These are phyloP conservation scores for Drosophila kurseongensis DNA, from an alignment of 1,140 invertebrate genomes.

Conservation along the genomic window DNA sequence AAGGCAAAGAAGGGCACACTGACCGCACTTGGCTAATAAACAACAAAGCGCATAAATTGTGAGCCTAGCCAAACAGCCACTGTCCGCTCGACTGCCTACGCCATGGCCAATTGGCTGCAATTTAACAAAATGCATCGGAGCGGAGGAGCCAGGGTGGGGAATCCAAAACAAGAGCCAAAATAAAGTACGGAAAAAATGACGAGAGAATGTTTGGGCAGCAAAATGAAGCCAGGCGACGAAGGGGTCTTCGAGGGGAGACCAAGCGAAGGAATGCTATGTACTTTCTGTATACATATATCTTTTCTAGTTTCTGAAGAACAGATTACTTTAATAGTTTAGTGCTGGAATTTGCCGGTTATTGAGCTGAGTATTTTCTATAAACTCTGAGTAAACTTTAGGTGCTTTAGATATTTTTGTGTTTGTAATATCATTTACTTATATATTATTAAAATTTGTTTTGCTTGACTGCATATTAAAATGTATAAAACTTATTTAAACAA, in stretches of 20 bases:
- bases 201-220: constrained; percentile 34
- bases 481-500: no score
- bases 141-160: constrained; percentile 47
- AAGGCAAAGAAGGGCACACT: constrained; percentile 41
- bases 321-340: constrained; percentile 42
- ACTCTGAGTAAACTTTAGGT: not conserved
- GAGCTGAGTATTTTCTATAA: not conserved
- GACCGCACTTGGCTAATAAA: constrained; percentile 79
- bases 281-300: constrained; percentile 20
- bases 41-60: constrained; percentile 76
- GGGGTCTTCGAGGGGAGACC: not conserved
- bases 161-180: constrained; percentile 34
- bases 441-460: no score
- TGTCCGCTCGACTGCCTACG: constrained; percentile 39
- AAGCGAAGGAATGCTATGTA: constrained; percentile 22
- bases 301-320: constrained; percentile 26
- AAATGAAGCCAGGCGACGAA: constrained; percentile 16
- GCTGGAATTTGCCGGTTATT: constrained; percentile 17
- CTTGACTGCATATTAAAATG: no score
- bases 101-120: constrained; percentile 83
- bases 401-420: not conserved
- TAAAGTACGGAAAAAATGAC: constrained; percentile 37
- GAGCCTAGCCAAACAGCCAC: constrained; percentile 10
- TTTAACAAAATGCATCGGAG: constrained; percentile 81
- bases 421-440: no score